Evolutionary conservation across 2,888 invertebrate species (phyloP).

Genomic region (Coenonympha arcania): DNA sequence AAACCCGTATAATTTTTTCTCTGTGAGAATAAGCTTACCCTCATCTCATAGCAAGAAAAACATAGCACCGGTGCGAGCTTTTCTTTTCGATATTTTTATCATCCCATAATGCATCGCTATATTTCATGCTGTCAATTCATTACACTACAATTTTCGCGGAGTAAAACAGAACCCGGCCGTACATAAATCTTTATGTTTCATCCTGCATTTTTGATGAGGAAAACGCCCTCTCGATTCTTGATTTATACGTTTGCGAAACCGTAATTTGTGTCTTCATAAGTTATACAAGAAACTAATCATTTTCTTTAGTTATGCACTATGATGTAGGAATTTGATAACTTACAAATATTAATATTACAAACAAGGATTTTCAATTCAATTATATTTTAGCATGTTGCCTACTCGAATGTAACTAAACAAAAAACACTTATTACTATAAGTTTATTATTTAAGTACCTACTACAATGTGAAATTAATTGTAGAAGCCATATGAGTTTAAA

Average conservation of each 20-base stretch:
- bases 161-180: background rate
- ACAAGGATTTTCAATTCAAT: background rate
- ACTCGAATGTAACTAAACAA: too few species aligned
- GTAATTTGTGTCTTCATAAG: background rate
- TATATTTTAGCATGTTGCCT: too few species aligned
- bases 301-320: background rate
- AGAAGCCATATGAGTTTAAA: too few species aligned
- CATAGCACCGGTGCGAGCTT: background rate
- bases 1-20: too few species aligned
- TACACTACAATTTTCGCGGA: background rate
- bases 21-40: too few species aligned
- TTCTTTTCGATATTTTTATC: background rate
- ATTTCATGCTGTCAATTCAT: background rate
- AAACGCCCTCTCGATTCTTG: background rate
- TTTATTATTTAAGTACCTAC: too few species aligned
- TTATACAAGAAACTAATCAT: background rate
- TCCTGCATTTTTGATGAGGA: constrained; percentile 1
- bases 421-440: too few species aligned
- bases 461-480: too few species aligned
- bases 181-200: constrained; percentile 1
- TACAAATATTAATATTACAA: background rate
- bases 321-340: background rate
- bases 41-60: too few species aligned
- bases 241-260: constrained; percentile 2
- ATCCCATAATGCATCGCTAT: background rate